Evolutionary conservation across 2,888 invertebrate species (phyloP), one percentile per base, ranked within the genome.

Genomic region (Operophtera brumata): DNA sequence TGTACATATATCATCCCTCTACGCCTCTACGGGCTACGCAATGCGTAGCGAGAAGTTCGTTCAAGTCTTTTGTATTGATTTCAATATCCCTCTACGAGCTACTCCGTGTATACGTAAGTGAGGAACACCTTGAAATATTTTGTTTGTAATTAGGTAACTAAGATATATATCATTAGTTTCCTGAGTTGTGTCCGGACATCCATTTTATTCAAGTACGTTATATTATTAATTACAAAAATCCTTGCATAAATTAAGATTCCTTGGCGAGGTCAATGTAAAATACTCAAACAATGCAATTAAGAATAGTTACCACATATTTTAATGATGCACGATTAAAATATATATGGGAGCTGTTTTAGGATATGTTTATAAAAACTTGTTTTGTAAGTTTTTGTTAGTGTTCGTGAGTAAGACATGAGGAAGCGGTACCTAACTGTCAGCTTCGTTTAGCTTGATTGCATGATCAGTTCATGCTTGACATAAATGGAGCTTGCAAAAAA

Each of bases 401-500:
- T 44, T 50, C 50, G 53, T 54, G 53, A 50, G 34, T 32, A n/a
- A 35, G 42, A 32, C 26, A 47, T 50, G 35, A 54, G 57, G 54
- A 57, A 57, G 50, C 47, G 36, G 6, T 47, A 34, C 9, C 37
- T 13, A 20, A 34, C 26, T 55, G 47, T 42, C 46, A 50, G 26
- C 9, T 43, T 47, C 1, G 12, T 30, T 36, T 34, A 14, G 13
- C 35, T 48, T 52, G 47, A 52, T 51, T 51, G 25, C 40, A 12
- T 32, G 34, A 50, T 44, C 26, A 46, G 44, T 36, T 36, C 30
- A 45, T 25, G 56, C 26, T 53, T 53, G 57, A 57, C 53, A 57
- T 43, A 57, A 53, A 47, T 57, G 13, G 52, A 53, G 34, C 57
- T 43, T 49, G 39, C 32, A 57, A 53, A 53, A 48, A 57, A 42